phyloP scores from a whole-genome alignment of 2,113 vertebrate genomes.

The Heterotilapia buettikoferi region DNA sequence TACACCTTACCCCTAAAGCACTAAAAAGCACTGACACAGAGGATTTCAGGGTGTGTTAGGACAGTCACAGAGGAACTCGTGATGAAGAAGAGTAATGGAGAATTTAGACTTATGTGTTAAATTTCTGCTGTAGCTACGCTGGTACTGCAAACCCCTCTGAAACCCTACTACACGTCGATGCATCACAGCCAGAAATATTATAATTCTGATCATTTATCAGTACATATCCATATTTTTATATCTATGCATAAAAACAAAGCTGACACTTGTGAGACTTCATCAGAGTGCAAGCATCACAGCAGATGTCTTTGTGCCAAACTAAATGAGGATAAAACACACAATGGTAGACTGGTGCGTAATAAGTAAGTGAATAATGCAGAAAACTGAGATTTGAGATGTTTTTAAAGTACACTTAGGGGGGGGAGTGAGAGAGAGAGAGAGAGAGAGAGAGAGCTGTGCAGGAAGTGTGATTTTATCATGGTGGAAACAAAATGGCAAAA shows the following conservation, averaged over 20 bases:
- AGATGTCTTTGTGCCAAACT: too few species aligned
- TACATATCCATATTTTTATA: background rate
- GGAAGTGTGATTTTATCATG: too few species aligned
- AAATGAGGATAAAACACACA: too few species aligned
- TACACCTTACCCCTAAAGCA: background rate
- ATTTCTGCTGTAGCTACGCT: background rate
- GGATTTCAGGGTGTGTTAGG: background rate
- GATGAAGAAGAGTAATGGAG: background rate
- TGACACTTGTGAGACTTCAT: background rate
- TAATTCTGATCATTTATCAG: background rate
- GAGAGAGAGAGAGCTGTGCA: too few species aligned
- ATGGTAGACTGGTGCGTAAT: too few species aligned
- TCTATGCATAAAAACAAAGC: background rate
- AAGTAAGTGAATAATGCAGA: too few species aligned
- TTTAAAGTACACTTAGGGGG: too few species aligned
- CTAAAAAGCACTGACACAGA: background rate
- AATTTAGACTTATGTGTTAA: background rate
- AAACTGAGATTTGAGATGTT: too few species aligned
- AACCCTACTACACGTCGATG: background rate
- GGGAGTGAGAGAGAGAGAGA: too few species aligned
- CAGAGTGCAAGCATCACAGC: too few species aligned
- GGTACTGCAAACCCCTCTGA: background rate
- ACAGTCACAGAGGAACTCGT: background rate
- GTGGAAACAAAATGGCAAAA: too few species aligned
- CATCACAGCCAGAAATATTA: background rate